A percentile compares a stretch with the other conserved stretches of the same genome.
Conservation (phyloP, 2,113 vertebrate species). For the Alaudala cheleensis region DNA sequence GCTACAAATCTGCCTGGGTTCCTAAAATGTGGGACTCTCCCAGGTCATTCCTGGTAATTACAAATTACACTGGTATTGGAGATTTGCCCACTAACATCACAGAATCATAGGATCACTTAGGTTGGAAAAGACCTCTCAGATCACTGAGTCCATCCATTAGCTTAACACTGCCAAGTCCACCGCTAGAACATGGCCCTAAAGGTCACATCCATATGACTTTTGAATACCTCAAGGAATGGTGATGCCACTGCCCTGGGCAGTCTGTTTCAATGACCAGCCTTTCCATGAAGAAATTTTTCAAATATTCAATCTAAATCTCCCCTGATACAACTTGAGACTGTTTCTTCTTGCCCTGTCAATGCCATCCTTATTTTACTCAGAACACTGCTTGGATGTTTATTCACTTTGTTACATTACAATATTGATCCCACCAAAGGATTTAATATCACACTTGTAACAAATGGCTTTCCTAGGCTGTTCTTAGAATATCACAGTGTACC, state of each 20-base stretch:
- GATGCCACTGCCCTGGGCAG: background rate
- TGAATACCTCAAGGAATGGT: background rate
- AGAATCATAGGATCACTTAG: background rate
- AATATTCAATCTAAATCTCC: background rate
- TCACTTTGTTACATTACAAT: background rate
- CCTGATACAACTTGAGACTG: accelerated
- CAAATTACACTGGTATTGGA: background rate
- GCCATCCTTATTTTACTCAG: background rate
- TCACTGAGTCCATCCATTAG: background rate
- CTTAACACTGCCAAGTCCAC: background rate
- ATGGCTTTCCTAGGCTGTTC: background rate
- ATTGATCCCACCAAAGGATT: background rate
- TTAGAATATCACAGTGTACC: background rate
- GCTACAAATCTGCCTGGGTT: background rate
- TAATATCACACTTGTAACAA: background rate
- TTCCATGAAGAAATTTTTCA: background rate
- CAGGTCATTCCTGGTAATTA: background rate
- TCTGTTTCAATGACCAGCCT: background rate
- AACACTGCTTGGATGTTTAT: background rate
- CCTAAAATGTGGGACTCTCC: background rate
- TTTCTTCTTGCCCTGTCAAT: background rate
- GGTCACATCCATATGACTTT: background rate
- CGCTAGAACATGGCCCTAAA: background rate
- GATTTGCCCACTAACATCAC: background rate
- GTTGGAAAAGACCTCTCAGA: background rate